These are phyloP conservation scores for Falco peregrinus DNA, from an alignment of 2,797 vertebrate species.

Conservation along the genomic window DNA sequence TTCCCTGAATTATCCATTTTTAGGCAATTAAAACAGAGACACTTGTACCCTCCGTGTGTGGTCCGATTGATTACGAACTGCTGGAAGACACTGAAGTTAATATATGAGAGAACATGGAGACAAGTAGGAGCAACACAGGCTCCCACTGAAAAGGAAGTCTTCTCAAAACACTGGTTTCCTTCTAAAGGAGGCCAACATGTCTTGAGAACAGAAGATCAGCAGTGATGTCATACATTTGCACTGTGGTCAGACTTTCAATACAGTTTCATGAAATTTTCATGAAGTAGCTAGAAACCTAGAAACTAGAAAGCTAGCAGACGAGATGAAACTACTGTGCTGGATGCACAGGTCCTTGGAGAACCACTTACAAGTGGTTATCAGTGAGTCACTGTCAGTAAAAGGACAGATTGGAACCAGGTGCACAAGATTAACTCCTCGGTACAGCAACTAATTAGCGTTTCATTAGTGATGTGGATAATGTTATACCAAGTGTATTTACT, in stretches of 20 bases:
- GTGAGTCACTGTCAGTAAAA: rapidly evolving
- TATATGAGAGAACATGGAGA: background rate
- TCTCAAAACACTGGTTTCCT: background rate
- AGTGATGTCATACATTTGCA: background rate
- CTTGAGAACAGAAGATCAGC: background rate
- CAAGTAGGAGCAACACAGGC: background rate
- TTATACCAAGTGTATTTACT: background rate
- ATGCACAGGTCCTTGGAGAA: background rate
- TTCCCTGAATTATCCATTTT: background rate
- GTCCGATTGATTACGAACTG: background rate
- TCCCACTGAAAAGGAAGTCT: background rate
- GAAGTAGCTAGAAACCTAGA: background rate
- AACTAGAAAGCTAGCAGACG: background rate
- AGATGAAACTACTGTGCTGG: background rate
- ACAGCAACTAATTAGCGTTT: background rate
- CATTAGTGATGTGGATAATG: background rate
- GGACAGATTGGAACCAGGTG: background rate
- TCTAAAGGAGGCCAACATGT: background rate
- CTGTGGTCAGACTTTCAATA: background rate
- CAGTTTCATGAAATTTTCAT: background rate
- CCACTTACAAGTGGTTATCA: background rate
- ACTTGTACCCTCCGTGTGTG: background rate
- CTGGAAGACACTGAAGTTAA: background rate
- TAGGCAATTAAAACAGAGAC: background rate
- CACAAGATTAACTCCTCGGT: background rate